A percentile compares a stretch with the other conserved stretches of the same genome.
phyloP scores from a whole-genome alignment of 2,797 vertebrate genomes.

The Hemitrygon akajei region DNA sequence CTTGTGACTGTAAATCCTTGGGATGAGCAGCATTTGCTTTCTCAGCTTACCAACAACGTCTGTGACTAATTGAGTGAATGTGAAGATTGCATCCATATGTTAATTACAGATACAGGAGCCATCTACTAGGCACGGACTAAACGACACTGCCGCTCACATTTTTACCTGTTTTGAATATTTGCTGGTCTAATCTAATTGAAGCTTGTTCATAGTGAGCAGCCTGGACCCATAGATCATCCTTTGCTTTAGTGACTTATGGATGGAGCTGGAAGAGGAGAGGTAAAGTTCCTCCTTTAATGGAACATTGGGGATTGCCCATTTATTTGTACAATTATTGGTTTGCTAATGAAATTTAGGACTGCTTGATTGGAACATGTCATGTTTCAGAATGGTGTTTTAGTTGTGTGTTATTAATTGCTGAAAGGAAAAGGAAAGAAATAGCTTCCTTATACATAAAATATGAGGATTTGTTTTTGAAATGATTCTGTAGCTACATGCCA shows the following conservation, averaged over 20 bases:
- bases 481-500: background rate
- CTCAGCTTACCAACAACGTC: conserved; percentile 51
- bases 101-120: conserved; percentile 39
- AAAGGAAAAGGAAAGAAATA: background rate
- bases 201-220: background rate
- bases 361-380: background rate
- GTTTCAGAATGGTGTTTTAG: background rate
- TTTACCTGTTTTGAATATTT: conserved; percentile 25
- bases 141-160: background rate
- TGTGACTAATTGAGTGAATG: conserved; percentile 48
- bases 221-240: background rate
- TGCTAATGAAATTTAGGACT: background rate
- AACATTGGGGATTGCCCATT: background rate
- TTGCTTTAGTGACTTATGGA: background rate
- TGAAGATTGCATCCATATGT: conserved; percentile 46
- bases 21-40: conserved; percentile 45
- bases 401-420: background rate
- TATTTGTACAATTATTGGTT: background rate
- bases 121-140: conserved; percentile 24
- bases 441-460: conserved; percentile 12
- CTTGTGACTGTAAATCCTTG: conserved; percentile 47
- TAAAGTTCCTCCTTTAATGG: background rate
- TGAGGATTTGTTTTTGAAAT: background rate
- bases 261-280: background rate
- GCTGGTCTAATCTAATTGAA: background rate